Evolutionary conservation across 2,797 vertebrate genomes (phyloP).

Genomic region (Chaenodraco wilsoni): DNA sequence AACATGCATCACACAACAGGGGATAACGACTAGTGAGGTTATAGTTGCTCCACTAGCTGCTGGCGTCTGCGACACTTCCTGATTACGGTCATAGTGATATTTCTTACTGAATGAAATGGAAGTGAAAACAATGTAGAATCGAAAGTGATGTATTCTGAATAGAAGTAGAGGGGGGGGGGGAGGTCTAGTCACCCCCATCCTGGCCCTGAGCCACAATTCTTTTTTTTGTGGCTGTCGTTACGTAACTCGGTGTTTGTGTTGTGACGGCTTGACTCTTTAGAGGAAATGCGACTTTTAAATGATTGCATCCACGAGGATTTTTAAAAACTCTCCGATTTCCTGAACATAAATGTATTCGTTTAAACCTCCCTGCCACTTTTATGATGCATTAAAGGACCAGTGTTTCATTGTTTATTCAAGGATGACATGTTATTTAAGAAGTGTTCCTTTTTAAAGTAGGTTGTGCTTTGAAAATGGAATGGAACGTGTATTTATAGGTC

Average conservation of each 20-base stretch:
- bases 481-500: background rate
- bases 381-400: background rate
- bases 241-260: slow-evolving; percentile 34
- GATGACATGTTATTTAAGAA: background rate
- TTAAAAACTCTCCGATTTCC: background rate
- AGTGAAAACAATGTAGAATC: too few species aligned
- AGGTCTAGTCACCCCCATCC: too few species aligned
- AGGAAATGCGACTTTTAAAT: background rate
- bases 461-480: background rate
- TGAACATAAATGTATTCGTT: too few species aligned
- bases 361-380: background rate
- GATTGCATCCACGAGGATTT: background rate
- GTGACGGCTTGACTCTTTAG: background rate
- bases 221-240: too few species aligned
- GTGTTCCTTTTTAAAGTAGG: background rate
- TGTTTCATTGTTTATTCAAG: background rate
- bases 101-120: too few species aligned
- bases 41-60: too few species aligned
- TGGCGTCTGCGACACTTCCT: too few species aligned
- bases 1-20: slow-evolving; percentile 18
- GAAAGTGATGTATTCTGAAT: too few species aligned
- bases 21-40: background rate
- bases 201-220: too few species aligned
- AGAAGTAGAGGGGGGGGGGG: too few species aligned
- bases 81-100: too few species aligned